These are phyloP conservation scores for Trachymyrmex septentrionalis DNA, from an alignment of 1,140 invertebrate species.

Conservation along the genomic window DNA sequence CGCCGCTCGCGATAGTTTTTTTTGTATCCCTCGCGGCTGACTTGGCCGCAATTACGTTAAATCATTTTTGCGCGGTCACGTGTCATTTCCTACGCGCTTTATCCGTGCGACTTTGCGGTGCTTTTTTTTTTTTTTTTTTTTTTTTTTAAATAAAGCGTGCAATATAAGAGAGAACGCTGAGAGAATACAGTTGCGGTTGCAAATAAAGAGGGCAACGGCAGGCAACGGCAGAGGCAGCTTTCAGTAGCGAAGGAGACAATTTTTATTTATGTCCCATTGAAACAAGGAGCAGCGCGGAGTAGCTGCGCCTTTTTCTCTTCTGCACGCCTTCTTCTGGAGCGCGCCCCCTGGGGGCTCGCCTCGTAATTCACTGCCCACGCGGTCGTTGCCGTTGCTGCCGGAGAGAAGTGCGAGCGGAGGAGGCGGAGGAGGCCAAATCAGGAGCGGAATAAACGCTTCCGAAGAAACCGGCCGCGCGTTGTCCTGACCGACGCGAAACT, in stretches of 20 bases:
- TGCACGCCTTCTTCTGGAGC: slow-evolving; percentile 54
- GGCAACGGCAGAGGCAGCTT: slow-evolving; percentile 22
- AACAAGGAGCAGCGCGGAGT: slow-evolving; percentile 72
- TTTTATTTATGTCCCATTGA: slow-evolving; percentile 78
- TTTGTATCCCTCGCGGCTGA: slow-evolving; percentile 34
- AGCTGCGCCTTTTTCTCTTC: slow-evolving; percentile 29
- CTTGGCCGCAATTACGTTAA: slow-evolving; percentile 3
- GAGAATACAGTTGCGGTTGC: neutral
- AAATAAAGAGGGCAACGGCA: slow-evolving; percentile 16
- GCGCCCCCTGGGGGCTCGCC: slow-evolving; percentile 65
- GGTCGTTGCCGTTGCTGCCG: slow-evolving; percentile 37
- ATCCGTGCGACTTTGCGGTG: neutral
- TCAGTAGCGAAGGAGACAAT: slow-evolving; percentile 67
- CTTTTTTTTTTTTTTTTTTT: neutral
- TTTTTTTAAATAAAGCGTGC: neutral
- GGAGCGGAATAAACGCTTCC: slow-evolving; percentile 65
- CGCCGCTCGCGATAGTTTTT: neutral
- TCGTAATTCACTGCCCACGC: slow-evolving; percentile 78
- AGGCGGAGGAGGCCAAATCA: slow-evolving; percentile 62
- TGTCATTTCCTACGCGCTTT: neutral
- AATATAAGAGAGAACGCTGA: neutral
- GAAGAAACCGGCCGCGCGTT: slow-evolving; percentile 50
- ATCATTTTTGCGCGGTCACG: slow-evolving; percentile 32
- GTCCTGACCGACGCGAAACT: slow-evolving; percentile 32
- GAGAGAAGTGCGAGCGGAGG: slow-evolving; percentile 42